These are phyloP conservation scores for Physocephala rufipes DNA, from an alignment of 2,888 invertebrate species.

Conservation along the genomic window DNA sequence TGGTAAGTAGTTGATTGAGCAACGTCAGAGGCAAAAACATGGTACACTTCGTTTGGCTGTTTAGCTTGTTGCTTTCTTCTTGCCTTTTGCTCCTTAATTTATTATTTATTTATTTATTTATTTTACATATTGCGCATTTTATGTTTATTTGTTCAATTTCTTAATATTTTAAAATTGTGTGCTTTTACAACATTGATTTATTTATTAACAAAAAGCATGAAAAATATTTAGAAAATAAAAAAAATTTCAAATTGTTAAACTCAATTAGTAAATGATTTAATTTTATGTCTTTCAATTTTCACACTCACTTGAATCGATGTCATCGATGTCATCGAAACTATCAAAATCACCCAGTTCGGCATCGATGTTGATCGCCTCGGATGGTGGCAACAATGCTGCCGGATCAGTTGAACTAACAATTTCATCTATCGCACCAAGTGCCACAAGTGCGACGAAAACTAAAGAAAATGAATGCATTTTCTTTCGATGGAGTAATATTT, in stretches of 20 bases:
- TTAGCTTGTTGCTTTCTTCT: no score
- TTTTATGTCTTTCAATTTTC: neutral
- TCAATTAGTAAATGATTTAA: no score
- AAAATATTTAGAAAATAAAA: no score
- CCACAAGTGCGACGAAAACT: slow-evolving; percentile 54
- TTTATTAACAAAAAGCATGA: no score
- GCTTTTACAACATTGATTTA: no score
- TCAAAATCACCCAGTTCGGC: slow-evolving; percentile 30
- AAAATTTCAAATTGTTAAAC: no score
- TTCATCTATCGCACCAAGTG: slow-evolving; percentile 52
- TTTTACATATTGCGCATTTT: no score
- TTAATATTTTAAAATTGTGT: no score
- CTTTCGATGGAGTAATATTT: slow-evolving; percentile 33
- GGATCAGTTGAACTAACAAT: slow-evolving; percentile 40
- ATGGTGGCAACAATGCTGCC: slow-evolving; percentile 48
- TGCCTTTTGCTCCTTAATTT: no score
- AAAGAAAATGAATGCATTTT: slow-evolving; percentile 51
- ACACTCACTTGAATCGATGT: slow-evolving; percentile 46
- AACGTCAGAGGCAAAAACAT: neutral
- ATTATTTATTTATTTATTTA: no score
- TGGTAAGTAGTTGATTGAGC: neutral
- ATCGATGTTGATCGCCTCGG: slow-evolving; percentile 34
- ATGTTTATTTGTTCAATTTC: no score
- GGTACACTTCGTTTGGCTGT: no score
- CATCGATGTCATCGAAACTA: slow-evolving; percentile 42